These are phyloP conservation scores for Agrypnia vestita DNA, from an alignment of 1,140 invertebrate species.

Conservation along the genomic window DNA sequence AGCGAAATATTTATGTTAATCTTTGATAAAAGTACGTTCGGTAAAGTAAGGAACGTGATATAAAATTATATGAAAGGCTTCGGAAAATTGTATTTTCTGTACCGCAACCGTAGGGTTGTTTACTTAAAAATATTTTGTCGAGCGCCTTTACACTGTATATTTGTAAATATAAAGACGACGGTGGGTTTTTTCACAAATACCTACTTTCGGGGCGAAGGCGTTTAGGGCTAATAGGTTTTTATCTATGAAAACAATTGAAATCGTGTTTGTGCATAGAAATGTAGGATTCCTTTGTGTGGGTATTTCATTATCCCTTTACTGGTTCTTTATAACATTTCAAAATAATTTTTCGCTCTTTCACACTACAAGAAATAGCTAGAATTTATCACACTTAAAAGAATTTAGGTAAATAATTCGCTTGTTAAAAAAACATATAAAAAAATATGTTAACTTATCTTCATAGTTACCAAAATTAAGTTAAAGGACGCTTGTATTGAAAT, in stretches of 20 bases:
- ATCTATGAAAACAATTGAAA: slow-evolving; percentile 14
- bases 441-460: too few relatives aligned
- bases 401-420: too few relatives aligned
- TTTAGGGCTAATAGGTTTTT: slow-evolving; percentile 11
- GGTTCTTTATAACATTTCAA: too few relatives aligned
- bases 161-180: not conserved
- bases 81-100: slow-evolving; percentile 15
- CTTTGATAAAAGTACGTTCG: slow-evolving; percentile 15
- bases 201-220: not conserved
- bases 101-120: not conserved
- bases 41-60: slow-evolving; percentile 34
- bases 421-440: too few relatives aligned
- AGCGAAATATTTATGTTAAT: slow-evolving; percentile 31
- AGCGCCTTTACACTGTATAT: too few relatives aligned
- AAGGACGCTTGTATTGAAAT: too few relatives aligned
- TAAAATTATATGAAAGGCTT: slow-evolving; percentile 48
- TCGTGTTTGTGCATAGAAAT: slow-evolving; percentile 34
- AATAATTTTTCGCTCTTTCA: too few relatives aligned
- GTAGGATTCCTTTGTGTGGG: not conserved
- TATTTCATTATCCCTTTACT: not conserved
- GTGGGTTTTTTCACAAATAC: slow-evolving; percentile 5
- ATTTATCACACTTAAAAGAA: not conserved
- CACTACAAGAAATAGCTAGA: not conserved
- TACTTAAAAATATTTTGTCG: not conserved
- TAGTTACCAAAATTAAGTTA: too few relatives aligned